Percentiles rank a stretch among this genome's conserved stretches.
Evolutionary conservation across 1,140 invertebrate genomes (phyloP).

Genomic region (Zaprionus inermis): DNA sequence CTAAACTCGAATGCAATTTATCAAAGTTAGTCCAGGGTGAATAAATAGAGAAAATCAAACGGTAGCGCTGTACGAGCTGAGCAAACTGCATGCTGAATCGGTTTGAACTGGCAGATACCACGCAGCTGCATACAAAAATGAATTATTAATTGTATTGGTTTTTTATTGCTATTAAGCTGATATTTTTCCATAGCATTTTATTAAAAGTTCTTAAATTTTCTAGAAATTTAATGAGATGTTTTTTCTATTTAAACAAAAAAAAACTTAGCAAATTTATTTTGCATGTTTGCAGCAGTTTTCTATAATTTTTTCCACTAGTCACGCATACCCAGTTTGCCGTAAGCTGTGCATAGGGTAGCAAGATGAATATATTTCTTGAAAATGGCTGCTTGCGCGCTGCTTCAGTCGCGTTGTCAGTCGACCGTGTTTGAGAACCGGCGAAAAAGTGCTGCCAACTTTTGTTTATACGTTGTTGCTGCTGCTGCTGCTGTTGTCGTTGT

Average conservation of each 20-base stretch:
- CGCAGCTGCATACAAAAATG: no score
- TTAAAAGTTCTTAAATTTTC: no score
- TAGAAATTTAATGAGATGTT: no score
- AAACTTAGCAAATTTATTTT: no score
- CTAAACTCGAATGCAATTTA: conserved; percentile 44
- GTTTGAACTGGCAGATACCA: conserved; percentile 7
- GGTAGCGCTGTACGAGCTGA: neutral
- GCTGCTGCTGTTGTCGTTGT: neutral
- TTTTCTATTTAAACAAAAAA: no score
- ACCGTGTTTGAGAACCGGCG: neutral
- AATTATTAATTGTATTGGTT: no score
- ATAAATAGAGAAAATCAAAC: conserved; percentile 13
- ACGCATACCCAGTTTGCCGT: neutral
- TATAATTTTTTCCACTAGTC: neutral
- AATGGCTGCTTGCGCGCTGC: conserved; percentile 3
- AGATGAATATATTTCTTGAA: neutral
- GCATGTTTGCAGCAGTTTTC: no score
- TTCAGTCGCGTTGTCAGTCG: neutral
- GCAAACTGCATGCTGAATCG: no score
- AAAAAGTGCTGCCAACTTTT: conserved; percentile 32
- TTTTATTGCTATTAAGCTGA: no score
- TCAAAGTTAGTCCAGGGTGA: conserved; percentile 33
- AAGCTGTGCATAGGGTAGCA: neutral
- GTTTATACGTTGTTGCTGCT: conserved; percentile 14
- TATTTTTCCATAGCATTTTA: no score